These are phyloP conservation scores for Drosophila aff. DNA, from an alignment of 1,140 invertebrate genomes.

Conservation along the genomic window DNA sequence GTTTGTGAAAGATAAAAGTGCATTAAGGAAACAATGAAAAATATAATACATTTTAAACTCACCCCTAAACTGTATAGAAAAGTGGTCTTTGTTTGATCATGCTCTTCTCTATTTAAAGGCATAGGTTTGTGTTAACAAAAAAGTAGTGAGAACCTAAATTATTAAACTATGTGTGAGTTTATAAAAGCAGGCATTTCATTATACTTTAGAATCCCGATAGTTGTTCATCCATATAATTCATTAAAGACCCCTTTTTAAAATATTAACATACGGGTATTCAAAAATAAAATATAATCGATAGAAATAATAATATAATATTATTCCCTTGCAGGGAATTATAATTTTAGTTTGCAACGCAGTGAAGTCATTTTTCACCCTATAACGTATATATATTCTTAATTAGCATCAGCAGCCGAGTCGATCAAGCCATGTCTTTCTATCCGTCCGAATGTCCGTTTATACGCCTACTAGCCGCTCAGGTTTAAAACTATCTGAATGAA, in stretches of 20 bases:
- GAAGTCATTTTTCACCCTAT: no score
- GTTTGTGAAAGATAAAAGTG: conserved; percentile 80
- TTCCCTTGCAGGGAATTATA: no score
- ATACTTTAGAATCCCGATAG: background rate
- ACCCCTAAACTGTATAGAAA: conserved; percentile 71
- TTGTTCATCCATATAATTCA: background rate
- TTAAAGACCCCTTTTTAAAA: background rate
- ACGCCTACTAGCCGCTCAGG: no score
- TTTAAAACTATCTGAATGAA: no score
- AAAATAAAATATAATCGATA: no score
- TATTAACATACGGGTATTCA: no score
- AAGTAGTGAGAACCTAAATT: conserved; percentile 62
- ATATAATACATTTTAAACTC: conserved; percentile 77
- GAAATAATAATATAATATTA: no score
- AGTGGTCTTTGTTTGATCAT: conserved; percentile 76
- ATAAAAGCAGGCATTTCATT: conserved; percentile 11
- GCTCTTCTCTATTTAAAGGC: conserved; percentile 62
- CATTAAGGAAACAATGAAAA: conserved; percentile 73
- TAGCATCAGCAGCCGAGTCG: no score
- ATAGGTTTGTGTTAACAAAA: conserved; percentile 60
- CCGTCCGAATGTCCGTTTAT: no score
- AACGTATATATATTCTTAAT: no score
- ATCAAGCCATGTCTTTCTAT: no score
- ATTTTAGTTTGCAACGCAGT: no score
- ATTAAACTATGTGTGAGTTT: conserved; percentile 47